Base-by-base conservation (phyloP, 2,888 invertebrate genomes). In the Elaeidobius kamerunicus region DNA sequence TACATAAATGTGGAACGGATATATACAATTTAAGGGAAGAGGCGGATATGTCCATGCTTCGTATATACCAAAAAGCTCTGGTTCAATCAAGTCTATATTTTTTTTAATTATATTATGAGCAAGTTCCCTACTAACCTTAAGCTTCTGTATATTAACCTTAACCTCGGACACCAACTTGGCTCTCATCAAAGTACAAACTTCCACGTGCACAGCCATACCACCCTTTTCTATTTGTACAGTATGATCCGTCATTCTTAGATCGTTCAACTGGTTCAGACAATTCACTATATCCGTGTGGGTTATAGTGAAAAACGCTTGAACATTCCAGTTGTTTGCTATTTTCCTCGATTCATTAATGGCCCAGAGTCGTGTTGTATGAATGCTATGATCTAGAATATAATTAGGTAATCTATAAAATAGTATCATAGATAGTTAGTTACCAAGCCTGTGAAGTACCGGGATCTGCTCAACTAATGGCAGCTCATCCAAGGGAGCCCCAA, bases 401-500 rank as follows among this genome's bases (percentile, higher is more conserved):
- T 12, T 12, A 12, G 2, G 12, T 34, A 34, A 14, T n/a, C 2
- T 14, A 12, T 34, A 36, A 15, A 9, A 16, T 17, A 36, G 9
- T 9, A 3, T 34, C 14, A 34, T 14, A 34, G 14, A 34, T 9
- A n/a, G 5, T 4, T 30, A 17, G 15, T 47, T 30, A 81, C 83
- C 82, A 61, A 86, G 75, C 68, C 86, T 76, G 70, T 87, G 86
- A 32, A 86, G 71, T 17, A 88, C 83, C 1, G 89, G 85, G 67
- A 91, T 90, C 71, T 91, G 90, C 65, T 91, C 90, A 0, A 89
- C 87, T 19, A 90, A 78, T 0, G 90, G 88, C 52, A 89, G 69
- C 62, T 88, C 83, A 61, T 85, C 83, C n/a, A 88, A 73, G 1
- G 86, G 86, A 1, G 85, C 85, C 2, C 85, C 86, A 38, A 82